Evolutionary conservation across 2,113 vertebrate species (phyloP), one percentile per base, ranked within the genome.

Genomic region (Sinosuthora webbiana): DNA sequence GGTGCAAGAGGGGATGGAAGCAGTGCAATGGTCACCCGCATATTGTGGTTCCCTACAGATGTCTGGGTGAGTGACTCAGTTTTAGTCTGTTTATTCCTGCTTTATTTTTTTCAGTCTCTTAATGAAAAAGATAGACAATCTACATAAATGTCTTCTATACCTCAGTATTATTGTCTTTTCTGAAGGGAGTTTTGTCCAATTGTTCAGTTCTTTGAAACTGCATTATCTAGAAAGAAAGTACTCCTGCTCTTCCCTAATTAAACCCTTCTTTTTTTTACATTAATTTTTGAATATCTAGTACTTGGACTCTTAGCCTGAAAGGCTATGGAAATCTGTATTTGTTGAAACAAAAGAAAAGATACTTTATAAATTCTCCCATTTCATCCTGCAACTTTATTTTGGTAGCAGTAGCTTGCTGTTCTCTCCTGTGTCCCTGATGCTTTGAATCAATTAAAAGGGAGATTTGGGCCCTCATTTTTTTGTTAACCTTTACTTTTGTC

Each of bases 31-130:
- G 98, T 89, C 99, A 99, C 57, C 96, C 98, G 2, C 99, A 99
- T 95, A 99, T 99, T 4, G 99, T 99, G 74, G 99, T 99, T 95
- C 99, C 99, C 52, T 99, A 99, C 96, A 98, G 99, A 88, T 99
- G 99, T 98, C 94, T 99, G 86, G 99, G 99, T 99, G 87, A 98
- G 98, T 97, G 33, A 62, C 8, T 33, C 49, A 27, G 2, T 75
- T 71, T 73, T 15, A 14, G 37, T 76, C 45, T 75, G 27, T 5
- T 59, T 87, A 63, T 59, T 56, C 30, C 35, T 88, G 47, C 33
- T 63, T 13, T 71, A 19, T 45, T 49, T 47, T 67, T 62, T 68
- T 71, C 22, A 57, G 5, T 45, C 24, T 57, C 49, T 70, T 83
- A 1, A 25, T 69, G 11, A 88, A 47, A 86, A 65, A 41, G 5